Conservation (phyloP, 2,888 invertebrate species). For the Xanthia icteritia region DNA sequence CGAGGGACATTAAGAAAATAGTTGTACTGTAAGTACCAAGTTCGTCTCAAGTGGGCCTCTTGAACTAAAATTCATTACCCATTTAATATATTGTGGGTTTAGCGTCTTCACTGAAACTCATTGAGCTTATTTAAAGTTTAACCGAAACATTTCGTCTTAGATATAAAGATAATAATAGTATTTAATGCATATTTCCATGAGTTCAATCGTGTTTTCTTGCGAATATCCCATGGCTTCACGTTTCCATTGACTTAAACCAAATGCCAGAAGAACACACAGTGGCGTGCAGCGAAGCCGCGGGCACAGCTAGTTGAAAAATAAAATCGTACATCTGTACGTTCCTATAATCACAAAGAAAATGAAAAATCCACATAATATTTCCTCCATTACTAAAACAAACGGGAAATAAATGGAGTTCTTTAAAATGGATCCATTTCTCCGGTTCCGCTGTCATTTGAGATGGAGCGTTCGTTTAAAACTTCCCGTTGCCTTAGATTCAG, state of each 20-base stretch:
- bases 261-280: not conserved
- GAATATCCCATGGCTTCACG: not conserved
- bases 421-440: conserved; percentile 41
- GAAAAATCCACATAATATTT: conserved; percentile 34
- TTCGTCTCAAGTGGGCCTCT: not conserved
- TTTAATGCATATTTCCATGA: not conserved
- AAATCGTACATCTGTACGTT: not conserved
- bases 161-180: too few species aligned
- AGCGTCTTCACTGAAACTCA: not conserved
- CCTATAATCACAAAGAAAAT: conserved; percentile 18
- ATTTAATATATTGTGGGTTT: not conserved
- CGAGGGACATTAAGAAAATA: too few species aligned
- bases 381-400: conserved; percentile 51
- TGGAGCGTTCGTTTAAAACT: conserved; percentile 32
- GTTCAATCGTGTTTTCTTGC: not conserved
- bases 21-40: not conserved
- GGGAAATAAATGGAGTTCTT: conserved; percentile 50
- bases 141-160: not conserved
- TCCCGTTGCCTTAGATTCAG: not conserved
- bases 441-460: conserved; percentile 42
- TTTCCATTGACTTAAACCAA: not conserved
- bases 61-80: not conserved
- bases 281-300: too few species aligned
- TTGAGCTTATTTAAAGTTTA: not conserved
- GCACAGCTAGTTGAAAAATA: not conserved